Evolutionary conservation across 2,113 vertebrate species (phyloP).

Genomic region (Morone chrysops): DNA sequence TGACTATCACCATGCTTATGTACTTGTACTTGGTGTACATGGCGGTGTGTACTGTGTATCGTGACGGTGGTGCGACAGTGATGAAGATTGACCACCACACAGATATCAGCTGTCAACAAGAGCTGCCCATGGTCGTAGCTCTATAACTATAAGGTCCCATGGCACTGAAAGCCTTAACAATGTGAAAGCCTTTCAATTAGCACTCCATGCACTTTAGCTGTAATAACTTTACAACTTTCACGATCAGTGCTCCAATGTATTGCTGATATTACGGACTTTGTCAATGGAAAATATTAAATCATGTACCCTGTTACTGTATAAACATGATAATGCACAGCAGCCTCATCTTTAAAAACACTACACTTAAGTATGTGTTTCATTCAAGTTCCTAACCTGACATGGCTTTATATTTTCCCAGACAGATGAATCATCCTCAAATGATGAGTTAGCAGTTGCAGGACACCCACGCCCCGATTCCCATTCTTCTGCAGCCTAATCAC

Average conservation of each 20-base stretch:
- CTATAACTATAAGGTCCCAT: conserved; percentile 34
- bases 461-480: conserved; percentile 31
- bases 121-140: conserved; percentile 1
- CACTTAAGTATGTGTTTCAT: not conserved
- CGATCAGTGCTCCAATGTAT: not conserved
- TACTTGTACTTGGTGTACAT: not conserved
- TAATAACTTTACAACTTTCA: conserved; percentile 22
- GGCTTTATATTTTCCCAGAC: not conserved
- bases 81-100: conserved; percentile 30
- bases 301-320: not conserved
- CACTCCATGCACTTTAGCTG: conserved; percentile 10
- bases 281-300: conserved; percentile 2
- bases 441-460: conserved; percentile 27
- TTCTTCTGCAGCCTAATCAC: conserved; percentile 63
- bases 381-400: not conserved
- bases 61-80: not conserved
- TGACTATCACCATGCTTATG: conserved; percentile 21
- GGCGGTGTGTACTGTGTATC: not conserved
- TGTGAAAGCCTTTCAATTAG: conserved; percentile 48
- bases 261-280: not conserved
- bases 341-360: not conserved
- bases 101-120: conserved; percentile 36
- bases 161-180: conserved; percentile 28
- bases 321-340: not conserved
- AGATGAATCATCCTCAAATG: conserved; percentile 18